Conservation (phyloP, 2,888 invertebrate genomes). For the Ormyrus thymus region DNA sequence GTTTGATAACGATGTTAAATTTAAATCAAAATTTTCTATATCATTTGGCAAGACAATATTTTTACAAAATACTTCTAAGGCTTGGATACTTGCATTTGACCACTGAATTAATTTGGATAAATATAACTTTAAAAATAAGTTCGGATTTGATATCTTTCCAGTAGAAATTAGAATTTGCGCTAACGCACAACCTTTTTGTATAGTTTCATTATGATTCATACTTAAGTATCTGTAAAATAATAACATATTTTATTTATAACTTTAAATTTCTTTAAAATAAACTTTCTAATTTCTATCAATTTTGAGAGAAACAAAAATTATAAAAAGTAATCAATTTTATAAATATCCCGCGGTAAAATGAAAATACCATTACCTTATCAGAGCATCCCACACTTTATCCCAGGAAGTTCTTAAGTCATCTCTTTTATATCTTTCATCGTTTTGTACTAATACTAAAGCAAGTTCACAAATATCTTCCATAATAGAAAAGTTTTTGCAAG, state of each 20-base stretch:
- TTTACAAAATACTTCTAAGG: constrained; percentile 71
- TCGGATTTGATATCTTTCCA: constrained; percentile 68
- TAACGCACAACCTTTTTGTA: constrained; percentile 72
- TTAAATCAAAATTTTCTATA: constrained; percentile 57
- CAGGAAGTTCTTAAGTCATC: constrained; percentile 66
- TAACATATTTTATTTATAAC: too few species aligned
- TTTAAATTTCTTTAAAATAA: not conserved
- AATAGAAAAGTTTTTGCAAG: constrained; percentile 68
- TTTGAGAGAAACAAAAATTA: not conserved
- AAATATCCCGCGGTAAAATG: not conserved
- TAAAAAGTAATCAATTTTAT: not conserved
- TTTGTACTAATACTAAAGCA: constrained; percentile 66
- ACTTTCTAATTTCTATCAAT: not conserved
- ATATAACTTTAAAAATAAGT: constrained; percentile 72
- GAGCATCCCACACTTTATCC: constrained; percentile 72
- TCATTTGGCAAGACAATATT: constrained; percentile 66
- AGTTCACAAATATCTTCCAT: constrained; percentile 72
- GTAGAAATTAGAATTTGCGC: constrained; percentile 72
- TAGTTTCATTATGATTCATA: constrained; percentile 73
- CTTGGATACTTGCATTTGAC: constrained; percentile 70
- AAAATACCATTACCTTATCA: constrained; percentile 69
- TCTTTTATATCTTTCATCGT: constrained; percentile 60
- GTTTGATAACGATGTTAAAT: constrained; percentile 55
- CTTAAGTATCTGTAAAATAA: constrained; percentile 74
- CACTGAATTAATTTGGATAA: constrained; percentile 72